These are phyloP conservation scores for Odontesthes bonariensis DNA, from an alignment of 2,113 vertebrate species.

Conservation along the genomic window DNA sequence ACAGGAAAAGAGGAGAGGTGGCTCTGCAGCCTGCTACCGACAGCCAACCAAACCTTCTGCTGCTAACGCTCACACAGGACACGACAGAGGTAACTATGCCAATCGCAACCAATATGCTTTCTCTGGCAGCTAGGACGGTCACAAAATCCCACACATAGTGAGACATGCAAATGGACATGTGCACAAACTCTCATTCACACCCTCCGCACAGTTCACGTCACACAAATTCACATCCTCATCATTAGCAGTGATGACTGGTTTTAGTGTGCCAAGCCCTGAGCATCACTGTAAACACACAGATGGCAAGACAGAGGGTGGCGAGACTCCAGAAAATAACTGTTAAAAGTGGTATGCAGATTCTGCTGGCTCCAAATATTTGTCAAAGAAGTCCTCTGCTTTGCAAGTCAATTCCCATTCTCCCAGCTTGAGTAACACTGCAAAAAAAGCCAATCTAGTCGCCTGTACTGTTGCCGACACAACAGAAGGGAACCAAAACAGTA, in stretches of 20 bases:
- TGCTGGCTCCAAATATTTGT: conserved; percentile 28
- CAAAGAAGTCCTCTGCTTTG: conserved; percentile 21
- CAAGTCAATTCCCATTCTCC: conserved; percentile 14
- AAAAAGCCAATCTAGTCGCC: not conserved
- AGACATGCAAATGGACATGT: conserved; percentile 44
- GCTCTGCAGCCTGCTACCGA: conserved; percentile 46
- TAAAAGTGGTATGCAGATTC: conserved; percentile 62
- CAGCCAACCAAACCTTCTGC: conserved; percentile 76
- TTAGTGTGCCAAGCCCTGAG: conserved; percentile 67
- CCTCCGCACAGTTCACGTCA: conserved; percentile 53
- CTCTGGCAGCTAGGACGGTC: conserved; percentile 60
- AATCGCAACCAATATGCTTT: conserved; percentile 78
- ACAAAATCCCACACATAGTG: conserved; percentile 36
- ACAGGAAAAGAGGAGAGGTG: conserved; percentile 63
- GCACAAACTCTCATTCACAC: conserved; percentile 37
- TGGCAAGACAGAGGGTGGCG: conserved; percentile 68
- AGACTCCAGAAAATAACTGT: conserved; percentile 44
- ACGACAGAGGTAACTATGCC: conserved; percentile 63
- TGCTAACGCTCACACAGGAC: conserved; percentile 62
- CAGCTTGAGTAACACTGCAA: conserved; percentile 5
- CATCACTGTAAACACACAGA: conserved; percentile 79
- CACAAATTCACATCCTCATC: conserved; percentile 61
- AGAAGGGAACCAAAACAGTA: conserved; percentile 37
- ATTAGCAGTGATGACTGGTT: conserved; percentile 72
- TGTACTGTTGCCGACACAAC: not conserved